Percentiles rank a stretch among this genome's conserved stretches.
Conservation (phyloP, 2,113 vertebrate species). For the Elanus axillaris region DNA sequence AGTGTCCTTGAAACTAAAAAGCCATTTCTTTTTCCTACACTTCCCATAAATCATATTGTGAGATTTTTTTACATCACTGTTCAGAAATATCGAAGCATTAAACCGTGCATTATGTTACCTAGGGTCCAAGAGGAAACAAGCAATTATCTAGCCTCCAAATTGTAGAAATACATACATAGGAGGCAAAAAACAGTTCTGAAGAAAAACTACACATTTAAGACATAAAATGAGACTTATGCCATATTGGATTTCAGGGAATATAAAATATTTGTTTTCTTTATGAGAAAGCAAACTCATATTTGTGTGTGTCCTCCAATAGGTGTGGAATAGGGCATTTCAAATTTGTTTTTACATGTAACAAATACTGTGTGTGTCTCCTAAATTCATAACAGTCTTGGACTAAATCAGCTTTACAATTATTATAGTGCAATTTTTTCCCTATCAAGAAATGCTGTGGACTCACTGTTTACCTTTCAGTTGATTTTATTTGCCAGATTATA, state of each 20-base stretch:
- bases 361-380: not conserved
- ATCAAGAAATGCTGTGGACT: conserved; percentile 58
- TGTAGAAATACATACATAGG: not conserved
- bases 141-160: not conserved
- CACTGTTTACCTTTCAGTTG: conserved; percentile 73
- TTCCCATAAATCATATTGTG: not conserved
- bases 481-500: conserved; percentile 77
- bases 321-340: not conserved
- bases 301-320: not conserved
- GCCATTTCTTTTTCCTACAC: not conserved
- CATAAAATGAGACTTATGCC: not conserved
- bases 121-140: not conserved
- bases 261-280: not conserved
- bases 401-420: conserved; percentile 63
- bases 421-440: conserved; percentile 65
- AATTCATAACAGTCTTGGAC: conserved; percentile 52
- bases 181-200: not conserved
- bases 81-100: not conserved
- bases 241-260: not conserved
- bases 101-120: not conserved
- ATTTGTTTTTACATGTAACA: conserved; percentile 21
- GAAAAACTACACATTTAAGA: not conserved
- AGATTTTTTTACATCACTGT: not conserved
- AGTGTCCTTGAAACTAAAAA: not conserved
- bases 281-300: not conserved